Base-by-base conservation (phyloP, 2,797 vertebrate species). In the Rhinichthys osculus region DNA sequence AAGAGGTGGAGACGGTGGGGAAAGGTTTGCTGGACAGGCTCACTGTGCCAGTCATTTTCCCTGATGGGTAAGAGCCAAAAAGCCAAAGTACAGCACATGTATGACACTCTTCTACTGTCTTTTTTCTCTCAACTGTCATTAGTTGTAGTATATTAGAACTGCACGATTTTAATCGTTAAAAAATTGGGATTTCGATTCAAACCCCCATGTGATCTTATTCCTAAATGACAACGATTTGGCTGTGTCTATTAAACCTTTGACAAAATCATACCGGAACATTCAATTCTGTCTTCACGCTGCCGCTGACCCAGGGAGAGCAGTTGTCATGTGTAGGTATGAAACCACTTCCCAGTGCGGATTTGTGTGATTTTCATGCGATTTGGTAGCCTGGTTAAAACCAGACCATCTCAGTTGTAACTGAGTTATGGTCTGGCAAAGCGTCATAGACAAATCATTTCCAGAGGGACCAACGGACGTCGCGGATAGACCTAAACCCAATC, bases 21-120 rank as follows among this genome's bases (percentile, higher is more conserved):
- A 99, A 97, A 93, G 95, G 95, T 14, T 94, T 99, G 90, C 93
- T 99, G 95, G 98, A 99, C 93, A 96, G 97, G 93, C 94, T 99
- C 90, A 96, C 96, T 71, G 93, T 97, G 87, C 97, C 98, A 38
- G 96, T 99, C 82, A 95, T 99, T 93, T 99, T 98, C 93, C 98
- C 98, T 0, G 98, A 99, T 89, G 98, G 98, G 98, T 99, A 96
- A 88, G 95, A 87, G 57, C 82, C 38, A 0, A 73, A 79, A 73
- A 14, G 23, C n/a, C 74, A 66, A 17, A 59, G 7, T 23, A n/a
- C 33, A 33, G 11, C 1, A 1, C 30, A 62, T 27, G 30, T 30
- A 33, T 59, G 30, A 33, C 16, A 8, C 16, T 73, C 23, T 52
- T n/a, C 2, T 7, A 38, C 30, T 40, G 16, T 71, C 0, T 3